These are phyloP conservation scores for Calliphora vicina DNA, from an alignment of 1,140 invertebrate genomes.

Conservation along the genomic window DNA sequence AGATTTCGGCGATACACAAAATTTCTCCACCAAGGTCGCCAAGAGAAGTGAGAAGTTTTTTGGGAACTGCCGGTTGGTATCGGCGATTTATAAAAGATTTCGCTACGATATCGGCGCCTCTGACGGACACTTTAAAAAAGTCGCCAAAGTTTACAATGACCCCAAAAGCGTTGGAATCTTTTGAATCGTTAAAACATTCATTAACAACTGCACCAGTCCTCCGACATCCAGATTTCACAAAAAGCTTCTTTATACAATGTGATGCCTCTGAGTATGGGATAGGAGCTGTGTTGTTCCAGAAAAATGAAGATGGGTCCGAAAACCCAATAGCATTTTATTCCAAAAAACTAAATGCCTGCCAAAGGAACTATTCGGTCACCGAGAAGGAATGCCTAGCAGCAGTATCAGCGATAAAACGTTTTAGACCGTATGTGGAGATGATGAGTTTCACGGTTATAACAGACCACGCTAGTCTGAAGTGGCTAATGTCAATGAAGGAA, in stretches of 20 bases:
- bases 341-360: background rate
- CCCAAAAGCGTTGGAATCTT: background rate
- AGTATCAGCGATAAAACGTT: background rate
- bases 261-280: too few species aligned
- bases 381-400: slow-evolving; percentile 16
- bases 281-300: too few species aligned
- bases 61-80: too few species aligned
- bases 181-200: background rate
- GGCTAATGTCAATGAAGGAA: slow-evolving; percentile 62
- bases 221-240: background rate
- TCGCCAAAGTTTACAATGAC: background rate
- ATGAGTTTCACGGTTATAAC: slow-evolving; percentile 47
- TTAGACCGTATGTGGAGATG: background rate
- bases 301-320: background rate
- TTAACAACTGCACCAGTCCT: background rate
- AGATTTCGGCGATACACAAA: background rate
- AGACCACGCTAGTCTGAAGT: slow-evolving; percentile 64
- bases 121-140: background rate
- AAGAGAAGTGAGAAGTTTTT: too few species aligned
- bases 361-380: background rate
- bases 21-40: background rate
- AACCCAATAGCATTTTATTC: too few species aligned
- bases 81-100: too few species aligned
- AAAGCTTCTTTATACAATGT: background rate
- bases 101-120: too few species aligned